phyloP scores from a whole-genome alignment of 2,113 vertebrate species.

The Podilymbus podiceps region DNA sequence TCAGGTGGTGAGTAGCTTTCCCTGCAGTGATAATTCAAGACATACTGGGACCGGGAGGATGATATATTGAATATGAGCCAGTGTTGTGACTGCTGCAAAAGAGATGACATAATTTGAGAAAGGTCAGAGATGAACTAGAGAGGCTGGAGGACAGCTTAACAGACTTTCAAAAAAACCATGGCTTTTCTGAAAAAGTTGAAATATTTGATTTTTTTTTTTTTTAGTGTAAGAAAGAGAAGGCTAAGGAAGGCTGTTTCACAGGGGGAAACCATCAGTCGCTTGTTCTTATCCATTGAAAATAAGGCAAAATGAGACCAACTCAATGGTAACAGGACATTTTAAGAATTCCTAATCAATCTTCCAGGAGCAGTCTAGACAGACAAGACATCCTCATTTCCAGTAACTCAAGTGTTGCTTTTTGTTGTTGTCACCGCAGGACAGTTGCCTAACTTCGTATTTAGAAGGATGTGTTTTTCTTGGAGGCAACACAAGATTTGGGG shows the following conservation, averaged over 20 bases:
- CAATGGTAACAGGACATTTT: background rate
- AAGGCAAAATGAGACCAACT: background rate
- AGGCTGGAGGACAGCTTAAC: background rate
- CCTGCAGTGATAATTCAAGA: background rate
- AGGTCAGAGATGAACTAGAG: background rate
- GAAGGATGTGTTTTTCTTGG: background rate
- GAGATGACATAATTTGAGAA: background rate
- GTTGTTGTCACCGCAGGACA: background rate
- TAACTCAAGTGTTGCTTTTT: background rate
- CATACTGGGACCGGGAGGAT: accelerated
- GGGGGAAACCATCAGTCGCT: background rate
- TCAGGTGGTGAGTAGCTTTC: background rate
- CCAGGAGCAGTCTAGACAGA: background rate
- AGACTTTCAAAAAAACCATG: background rate
- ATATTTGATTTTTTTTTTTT: background rate
- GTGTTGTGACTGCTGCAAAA: background rate
- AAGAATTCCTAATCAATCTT: background rate
- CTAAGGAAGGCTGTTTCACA: background rate
- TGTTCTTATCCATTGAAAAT: background rate
- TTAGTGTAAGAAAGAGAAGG: background rate
- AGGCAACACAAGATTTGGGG: background rate
- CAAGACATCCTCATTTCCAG: background rate
- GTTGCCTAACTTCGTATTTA: background rate
- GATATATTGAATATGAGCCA: accelerated
- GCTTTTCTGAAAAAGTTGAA: background rate